phyloP scores from a whole-genome alignment of 2,113 vertebrate species.

The Ondatra zibethicus region DNA sequence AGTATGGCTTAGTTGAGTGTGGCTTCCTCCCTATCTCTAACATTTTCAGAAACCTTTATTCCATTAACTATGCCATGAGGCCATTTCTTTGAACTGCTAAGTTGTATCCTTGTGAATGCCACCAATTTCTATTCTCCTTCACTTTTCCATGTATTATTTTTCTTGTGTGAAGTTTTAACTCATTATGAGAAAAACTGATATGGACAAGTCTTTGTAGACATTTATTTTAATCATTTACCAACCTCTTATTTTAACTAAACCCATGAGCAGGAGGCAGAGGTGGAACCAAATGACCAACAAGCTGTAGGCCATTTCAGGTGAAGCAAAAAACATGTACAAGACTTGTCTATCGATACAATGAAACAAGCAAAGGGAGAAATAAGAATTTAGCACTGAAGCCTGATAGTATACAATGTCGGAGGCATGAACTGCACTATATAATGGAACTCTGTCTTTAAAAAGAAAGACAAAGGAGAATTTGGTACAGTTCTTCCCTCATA shows the following conservation, averaged over 20 bases:
- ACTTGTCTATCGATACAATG: neutral
- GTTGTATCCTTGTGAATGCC: neutral
- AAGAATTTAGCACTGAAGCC: neutral
- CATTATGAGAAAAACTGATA: neutral
- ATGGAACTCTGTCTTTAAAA: neutral
- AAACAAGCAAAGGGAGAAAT: neutral
- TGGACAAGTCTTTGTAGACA: neutral
- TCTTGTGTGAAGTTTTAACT: neutral
- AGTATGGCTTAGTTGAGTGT: neutral
- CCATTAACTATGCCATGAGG: neutral
- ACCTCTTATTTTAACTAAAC: neutral
- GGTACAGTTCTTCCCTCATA: neutral
- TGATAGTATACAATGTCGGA: too few species aligned
- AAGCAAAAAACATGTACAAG: neutral
- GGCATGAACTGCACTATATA: neutral
- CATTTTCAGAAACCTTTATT: constrained; percentile 1
- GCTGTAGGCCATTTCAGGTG: neutral
- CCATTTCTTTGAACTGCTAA: neutral
- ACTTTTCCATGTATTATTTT: neutral
- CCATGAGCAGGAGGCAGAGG: neutral
- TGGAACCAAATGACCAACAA: neutral
- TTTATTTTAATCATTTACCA: neutral
- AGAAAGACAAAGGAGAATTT: neutral
- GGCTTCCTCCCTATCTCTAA: constrained; percentile 34
- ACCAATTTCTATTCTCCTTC: neutral